Percentiles rank a stretch among this genome's conserved stretches.
phyloP scores from a whole-genome alignment of 2,113 vertebrate genomes.

The Cyanoramphus novaezelandiae region DNA sequence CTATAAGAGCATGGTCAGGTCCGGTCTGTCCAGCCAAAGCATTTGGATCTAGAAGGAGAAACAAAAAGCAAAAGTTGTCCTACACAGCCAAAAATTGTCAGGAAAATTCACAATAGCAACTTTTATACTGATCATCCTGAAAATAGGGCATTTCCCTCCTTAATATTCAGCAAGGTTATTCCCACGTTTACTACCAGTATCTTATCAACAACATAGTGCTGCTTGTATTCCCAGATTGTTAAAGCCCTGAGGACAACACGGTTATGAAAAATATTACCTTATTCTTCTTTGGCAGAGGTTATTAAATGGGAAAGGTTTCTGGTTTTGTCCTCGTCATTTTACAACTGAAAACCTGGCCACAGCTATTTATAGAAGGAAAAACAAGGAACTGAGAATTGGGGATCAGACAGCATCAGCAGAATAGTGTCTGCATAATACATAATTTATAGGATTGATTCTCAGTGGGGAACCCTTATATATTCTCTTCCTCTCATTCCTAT shows the following conservation, averaged over 20 bases:
- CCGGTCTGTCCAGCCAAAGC: slow-evolving; percentile 86
- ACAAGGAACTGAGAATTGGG: slow-evolving; percentile 63
- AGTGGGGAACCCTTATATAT: slow-evolving; percentile 50
- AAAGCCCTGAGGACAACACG: slow-evolving; percentile 44
- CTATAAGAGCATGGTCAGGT: slow-evolving; percentile 96
- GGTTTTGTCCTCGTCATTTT: slow-evolving; percentile 29
- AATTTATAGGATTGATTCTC: slow-evolving; percentile 70
- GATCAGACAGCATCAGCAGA: slow-evolving; percentile 64
- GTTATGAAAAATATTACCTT: slow-evolving; percentile 33
- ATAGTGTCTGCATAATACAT: slow-evolving; percentile 67
- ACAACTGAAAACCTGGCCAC: slow-evolving; percentile 54
- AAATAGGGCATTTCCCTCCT: slow-evolving; percentile 46
- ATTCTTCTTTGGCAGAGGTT: slow-evolving; percentile 23
- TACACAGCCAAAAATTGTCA: background rate
- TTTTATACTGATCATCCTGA: background rate
- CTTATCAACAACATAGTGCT: slow-evolving; percentile 42
- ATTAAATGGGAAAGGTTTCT: slow-evolving; percentile 53
- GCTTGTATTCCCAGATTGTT: slow-evolving; percentile 39
- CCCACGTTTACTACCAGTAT: slow-evolving; percentile 1
- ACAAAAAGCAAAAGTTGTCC: slow-evolving; percentile 19
- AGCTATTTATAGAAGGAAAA: slow-evolving; percentile 71
- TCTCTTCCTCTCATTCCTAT: slow-evolving; percentile 38
- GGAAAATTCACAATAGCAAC: background rate
- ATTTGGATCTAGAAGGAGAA: slow-evolving; percentile 86
- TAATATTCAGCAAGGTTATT: slow-evolving; percentile 34